Percentiles rank a stretch among this genome's conserved stretches.
These are phyloP conservation scores for Acrocyrtus sp. DNA, from an alignment of 2,888 invertebrate species.

Conservation along the genomic window DNA sequence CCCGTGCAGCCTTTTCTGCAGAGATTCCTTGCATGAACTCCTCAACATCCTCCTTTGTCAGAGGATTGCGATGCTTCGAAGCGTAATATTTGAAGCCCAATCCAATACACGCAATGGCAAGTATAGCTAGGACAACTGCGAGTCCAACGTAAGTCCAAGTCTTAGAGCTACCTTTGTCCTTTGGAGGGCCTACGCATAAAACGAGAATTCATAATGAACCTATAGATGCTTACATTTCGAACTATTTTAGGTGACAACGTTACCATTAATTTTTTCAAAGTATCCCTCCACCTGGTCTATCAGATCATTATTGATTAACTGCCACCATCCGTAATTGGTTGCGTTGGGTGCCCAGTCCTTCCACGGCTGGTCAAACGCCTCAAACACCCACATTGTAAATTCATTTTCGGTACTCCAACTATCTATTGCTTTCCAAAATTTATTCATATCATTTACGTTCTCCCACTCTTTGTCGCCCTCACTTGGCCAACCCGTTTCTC, in stretches of 20 bases:
- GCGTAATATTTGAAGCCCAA: neutral
- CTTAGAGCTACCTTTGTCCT: no score
- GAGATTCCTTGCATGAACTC: no score
- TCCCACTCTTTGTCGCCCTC: conserved; percentile 8
- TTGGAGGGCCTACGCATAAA: no score
- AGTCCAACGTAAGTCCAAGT: conserved; percentile 11
- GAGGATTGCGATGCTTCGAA: conserved; percentile 13
- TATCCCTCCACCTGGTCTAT: conserved; percentile 6
- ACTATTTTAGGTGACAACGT: no score
- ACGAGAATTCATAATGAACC: no score
- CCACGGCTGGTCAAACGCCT: conserved; percentile 54
- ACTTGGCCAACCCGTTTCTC: conserved; percentile 31
- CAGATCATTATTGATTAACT: conserved; percentile 17
- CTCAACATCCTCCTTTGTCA: no score
- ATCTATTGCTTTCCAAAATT: conserved; percentile 45
- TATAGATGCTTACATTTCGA: no score
- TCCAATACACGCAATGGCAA: neutral
- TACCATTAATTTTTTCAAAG: no score
- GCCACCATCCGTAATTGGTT: conserved; percentile 54
- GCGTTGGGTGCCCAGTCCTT: conserved; percentile 20
- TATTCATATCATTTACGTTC: conserved; percentile 25
- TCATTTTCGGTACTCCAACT: conserved; percentile 27
- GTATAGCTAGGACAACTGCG: neutral
- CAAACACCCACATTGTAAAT: conserved; percentile 36
- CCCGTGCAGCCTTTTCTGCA: neutral